Percentiles rank a stretch among this genome's conserved stretches.
phyloP scores from a whole-genome alignment of 2,797 vertebrate genomes.

The Tangara arthus region DNA sequence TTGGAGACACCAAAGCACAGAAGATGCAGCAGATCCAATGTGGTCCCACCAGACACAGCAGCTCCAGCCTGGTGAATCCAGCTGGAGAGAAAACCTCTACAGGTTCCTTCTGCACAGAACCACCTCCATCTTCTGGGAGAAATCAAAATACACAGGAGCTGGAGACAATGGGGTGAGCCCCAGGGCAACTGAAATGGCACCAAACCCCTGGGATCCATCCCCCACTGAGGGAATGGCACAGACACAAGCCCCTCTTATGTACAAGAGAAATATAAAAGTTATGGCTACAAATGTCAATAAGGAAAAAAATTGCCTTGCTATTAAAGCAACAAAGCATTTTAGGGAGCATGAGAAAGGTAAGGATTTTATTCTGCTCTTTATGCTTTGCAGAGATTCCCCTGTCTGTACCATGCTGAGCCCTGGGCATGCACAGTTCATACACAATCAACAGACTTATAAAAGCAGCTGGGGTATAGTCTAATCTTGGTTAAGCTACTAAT shows the following conservation, averaged over 20 bases:
- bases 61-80: background rate
- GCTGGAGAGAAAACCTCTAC: background rate
- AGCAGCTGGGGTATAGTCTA: background rate
- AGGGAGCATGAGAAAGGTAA: background rate
- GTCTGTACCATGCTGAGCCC: background rate
- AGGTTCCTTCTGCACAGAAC: background rate
- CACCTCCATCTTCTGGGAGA: background rate
- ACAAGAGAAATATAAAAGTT: background rate
- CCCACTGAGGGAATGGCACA: background rate
- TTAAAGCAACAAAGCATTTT: background rate
- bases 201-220: background rate
- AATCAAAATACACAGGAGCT: background rate
- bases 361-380: background rate
- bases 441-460: background rate
- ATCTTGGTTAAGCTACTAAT: background rate
- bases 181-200: background rate
- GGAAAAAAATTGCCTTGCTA: background rate
- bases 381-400: background rate
- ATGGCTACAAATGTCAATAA: background rate
- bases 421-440: background rate
- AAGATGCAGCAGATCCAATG: background rate
- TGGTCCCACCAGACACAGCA: background rate
- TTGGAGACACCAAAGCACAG: background rate
- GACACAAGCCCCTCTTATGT: fast-evolving
- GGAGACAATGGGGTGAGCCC: background rate